These are phyloP conservation scores for Brachionus rubens DNA, from an alignment of 1,140 invertebrate genomes.

Conservation along the genomic window DNA sequence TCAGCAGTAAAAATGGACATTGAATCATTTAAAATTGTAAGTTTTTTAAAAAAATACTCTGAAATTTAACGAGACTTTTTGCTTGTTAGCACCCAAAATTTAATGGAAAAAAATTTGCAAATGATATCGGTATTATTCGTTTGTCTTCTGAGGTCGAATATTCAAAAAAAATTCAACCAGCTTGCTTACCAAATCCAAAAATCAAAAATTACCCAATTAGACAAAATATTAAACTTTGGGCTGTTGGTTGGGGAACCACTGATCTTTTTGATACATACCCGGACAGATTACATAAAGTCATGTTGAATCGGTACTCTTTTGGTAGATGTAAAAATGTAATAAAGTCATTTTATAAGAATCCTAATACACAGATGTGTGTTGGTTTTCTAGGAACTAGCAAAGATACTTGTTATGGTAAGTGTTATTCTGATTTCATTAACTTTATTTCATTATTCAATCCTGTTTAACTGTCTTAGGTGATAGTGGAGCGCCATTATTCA, in stretches of 20 bases:
- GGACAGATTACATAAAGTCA: not conserved
- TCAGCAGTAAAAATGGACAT: not conserved
- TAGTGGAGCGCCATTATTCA: not conserved
- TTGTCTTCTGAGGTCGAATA: not conserved
- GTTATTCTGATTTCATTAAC: too few relatives aligned
- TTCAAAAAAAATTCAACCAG: not conserved
- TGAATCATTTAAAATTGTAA: not conserved
- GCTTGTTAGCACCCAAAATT: conserved; percentile 22
- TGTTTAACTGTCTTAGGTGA: too few relatives aligned
- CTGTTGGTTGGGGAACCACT: not conserved
- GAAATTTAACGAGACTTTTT: too few relatives aligned
- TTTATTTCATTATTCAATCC: too few relatives aligned
- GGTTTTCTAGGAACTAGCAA: not conserved
- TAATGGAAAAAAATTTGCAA: not conserved
- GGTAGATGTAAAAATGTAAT: not conserved
- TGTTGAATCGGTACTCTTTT: not conserved
- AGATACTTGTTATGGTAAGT: conserved; percentile 28
- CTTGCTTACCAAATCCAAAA: not conserved
- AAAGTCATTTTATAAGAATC: not conserved
- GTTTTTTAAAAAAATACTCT: not conserved
- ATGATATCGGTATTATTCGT: conserved; percentile 15
- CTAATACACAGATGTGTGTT: not conserved
- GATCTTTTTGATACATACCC: not conserved
- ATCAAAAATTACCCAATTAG: not conserved
- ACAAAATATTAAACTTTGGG: not conserved